A percentile compares a stretch with the other conserved stretches of the same genome.
These are phyloP conservation scores for Nephila pilipes DNA, from an alignment of 1,140 invertebrate species.

Conservation along the genomic window DNA sequence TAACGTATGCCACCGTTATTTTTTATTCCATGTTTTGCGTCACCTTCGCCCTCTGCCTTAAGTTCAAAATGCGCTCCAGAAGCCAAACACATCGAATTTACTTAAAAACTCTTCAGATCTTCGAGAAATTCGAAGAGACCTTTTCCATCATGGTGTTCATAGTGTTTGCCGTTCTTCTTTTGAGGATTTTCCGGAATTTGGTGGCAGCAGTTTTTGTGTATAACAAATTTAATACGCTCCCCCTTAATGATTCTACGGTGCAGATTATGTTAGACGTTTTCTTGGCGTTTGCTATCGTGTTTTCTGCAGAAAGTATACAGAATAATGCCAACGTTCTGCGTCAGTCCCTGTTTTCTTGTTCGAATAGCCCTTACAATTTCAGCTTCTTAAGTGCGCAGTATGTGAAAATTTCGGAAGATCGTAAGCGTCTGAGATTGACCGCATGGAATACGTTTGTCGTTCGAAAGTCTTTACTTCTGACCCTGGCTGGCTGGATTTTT, in stretches of 20 bases:
- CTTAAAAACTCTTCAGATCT: background rate
- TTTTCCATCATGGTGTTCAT: background rate
- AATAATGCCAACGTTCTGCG: background rate
- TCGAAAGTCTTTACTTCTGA: background rate
- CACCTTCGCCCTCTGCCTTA: background rate
- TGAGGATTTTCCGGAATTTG: background rate
- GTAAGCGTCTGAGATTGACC: background rate
- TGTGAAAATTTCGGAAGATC: background rate
- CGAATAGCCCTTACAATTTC: background rate
- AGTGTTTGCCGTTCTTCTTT: background rate
- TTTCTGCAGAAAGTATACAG: background rate
- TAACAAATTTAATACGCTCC: background rate
- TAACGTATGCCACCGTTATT: background rate
- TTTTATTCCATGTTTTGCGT: background rate
- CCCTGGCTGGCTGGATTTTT: background rate
- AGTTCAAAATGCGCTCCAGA: background rate
- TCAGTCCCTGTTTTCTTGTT: background rate
- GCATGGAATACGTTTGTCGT: background rate
- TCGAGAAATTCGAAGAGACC: background rate
- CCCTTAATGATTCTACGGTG: no score
- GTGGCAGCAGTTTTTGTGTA: background rate
- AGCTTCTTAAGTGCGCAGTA: background rate
- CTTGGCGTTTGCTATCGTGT: background rate
- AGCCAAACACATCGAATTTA: background rate
- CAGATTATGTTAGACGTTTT: background rate